Conservation (phyloP, 1,140 invertebrate genomes). For the Lordiphosa clarofinis region DNA sequence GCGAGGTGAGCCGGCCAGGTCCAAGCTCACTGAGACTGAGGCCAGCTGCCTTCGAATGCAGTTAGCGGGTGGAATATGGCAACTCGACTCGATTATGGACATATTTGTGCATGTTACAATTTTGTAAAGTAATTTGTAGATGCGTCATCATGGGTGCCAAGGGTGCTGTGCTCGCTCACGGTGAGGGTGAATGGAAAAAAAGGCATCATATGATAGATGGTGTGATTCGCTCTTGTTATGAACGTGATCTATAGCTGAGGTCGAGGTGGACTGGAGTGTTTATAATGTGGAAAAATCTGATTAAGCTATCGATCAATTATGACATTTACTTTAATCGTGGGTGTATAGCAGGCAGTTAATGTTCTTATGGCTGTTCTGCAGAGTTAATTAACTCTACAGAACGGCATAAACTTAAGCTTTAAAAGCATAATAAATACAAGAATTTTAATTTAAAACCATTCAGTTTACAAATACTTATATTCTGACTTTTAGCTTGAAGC, state of each 20-base stretch:
- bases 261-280: slow-evolving; percentile 42
- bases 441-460: no score
- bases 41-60: slow-evolving; percentile 44
- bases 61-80: slow-evolving; percentile 52
- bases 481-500: no score
- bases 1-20: slow-evolving; percentile 50
- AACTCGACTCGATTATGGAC: slow-evolving; percentile 46
- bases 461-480: no score
- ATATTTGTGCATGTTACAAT: slow-evolving; percentile 69
- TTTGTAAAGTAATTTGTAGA: slow-evolving; percentile 43
- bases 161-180: not conserved
- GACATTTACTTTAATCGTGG: slow-evolving; percentile 33
- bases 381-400: slow-evolving; percentile 8
- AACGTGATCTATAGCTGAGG: slow-evolving; percentile 16
- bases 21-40: slow-evolving; percentile 13
- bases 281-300: slow-evolving; percentile 29
- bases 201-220: slow-evolving; percentile 6
- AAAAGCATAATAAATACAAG: no score
- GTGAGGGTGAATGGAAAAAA: slow-evolving; percentile 8
- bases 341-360: slow-evolving; percentile 17
- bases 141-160: slow-evolving; percentile 9
- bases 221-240: not conserved
- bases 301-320: slow-evolving; percentile 43
- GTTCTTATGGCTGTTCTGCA: slow-evolving; percentile 2
- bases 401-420: no score